Evolutionary conservation across 2,797 vertebrate species (phyloP), one percentile per base, ranked within the genome.

Genomic region (Malacoraja senta): DNA sequence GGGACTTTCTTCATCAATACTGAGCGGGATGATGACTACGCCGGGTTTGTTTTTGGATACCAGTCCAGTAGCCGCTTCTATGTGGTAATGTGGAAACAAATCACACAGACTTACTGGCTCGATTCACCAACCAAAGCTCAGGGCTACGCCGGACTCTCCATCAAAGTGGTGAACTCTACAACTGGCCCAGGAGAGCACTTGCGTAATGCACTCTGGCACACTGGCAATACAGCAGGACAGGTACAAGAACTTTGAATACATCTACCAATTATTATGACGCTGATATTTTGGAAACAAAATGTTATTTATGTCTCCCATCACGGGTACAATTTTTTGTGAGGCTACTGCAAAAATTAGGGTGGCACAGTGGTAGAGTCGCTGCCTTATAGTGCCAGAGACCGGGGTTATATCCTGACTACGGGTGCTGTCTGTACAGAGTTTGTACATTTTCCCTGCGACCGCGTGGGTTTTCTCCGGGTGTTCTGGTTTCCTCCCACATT

Each of bases 1-100:
- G 99, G 99, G 93, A 99, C 99, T 0, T 99, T 99, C 96, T 99
- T 99, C 95, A 97, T 99, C 95, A 99, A 99, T 95, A 99, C 99
- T 0, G 98, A 99, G 95, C 97, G 99, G 94, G 99, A 99, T 79
- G 99, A 99, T 2, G 99, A 99, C 95, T 99, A 99, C 0, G 99
- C 98, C 6, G 99, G 99, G 24, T 99, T 99, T 93, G 99, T 99
- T 72, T 99, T 99, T 94, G 98, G 98, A 93, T 99, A 99, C 95
- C 99, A 99, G 94, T 99, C 99, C 93, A 99, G 99, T 94, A 98
- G 98, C 88, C 98, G 98, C 94, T 99, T 99, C 96, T 99, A 99
- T 72, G 98, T 99, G 0, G 98, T 99, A 93, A 99, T 99, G 98
- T 99, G 99, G 99, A 99, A 99, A 94, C 99, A 99, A 96, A 97